Conservation (phyloP, 2,797 vertebrate species). For the Hafferia zeledoni region DNA sequence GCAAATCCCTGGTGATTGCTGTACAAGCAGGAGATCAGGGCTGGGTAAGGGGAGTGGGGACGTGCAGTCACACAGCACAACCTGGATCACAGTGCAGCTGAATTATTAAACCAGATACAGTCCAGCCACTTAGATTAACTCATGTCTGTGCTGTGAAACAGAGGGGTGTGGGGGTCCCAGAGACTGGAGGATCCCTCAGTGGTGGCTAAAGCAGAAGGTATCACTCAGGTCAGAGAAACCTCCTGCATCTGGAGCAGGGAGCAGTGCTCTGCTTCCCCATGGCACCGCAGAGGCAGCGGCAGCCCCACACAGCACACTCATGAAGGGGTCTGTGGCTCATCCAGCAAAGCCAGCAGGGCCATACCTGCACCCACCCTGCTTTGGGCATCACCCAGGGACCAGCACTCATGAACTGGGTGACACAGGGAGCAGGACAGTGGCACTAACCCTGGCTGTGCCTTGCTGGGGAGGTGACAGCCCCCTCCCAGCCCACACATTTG, state of each 20-base stretch:
- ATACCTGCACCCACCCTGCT: neutral
- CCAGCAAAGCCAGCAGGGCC: neutral
- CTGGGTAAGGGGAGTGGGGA: neutral
- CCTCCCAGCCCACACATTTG: neutral
- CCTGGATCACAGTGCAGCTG: rapidly evolving
- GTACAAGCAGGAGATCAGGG: neutral
- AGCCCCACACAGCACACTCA: neutral
- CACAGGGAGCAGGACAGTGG: neutral
- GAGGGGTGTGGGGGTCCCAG: rapidly evolving
- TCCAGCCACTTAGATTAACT: neutral
- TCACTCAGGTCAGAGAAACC: rapidly evolving
- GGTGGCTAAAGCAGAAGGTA: neutral
- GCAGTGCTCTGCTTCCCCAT: rapidly evolving
- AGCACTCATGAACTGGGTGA: rapidly evolving
- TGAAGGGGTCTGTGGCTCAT: rapidly evolving
- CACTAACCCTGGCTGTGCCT: neutral
- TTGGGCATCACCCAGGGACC: neutral
- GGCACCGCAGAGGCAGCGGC: neutral
- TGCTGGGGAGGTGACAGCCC: neutral
- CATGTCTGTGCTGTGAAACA: rapidly evolving
- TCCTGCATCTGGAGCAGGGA: neutral
- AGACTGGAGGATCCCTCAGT: neutral
- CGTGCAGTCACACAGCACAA: rapidly evolving
- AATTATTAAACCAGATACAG: neutral
- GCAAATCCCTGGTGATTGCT: neutral